Base-by-base conservation (phyloP, 2,888 invertebrate genomes). In the Melinaea marsaeus region DNA sequence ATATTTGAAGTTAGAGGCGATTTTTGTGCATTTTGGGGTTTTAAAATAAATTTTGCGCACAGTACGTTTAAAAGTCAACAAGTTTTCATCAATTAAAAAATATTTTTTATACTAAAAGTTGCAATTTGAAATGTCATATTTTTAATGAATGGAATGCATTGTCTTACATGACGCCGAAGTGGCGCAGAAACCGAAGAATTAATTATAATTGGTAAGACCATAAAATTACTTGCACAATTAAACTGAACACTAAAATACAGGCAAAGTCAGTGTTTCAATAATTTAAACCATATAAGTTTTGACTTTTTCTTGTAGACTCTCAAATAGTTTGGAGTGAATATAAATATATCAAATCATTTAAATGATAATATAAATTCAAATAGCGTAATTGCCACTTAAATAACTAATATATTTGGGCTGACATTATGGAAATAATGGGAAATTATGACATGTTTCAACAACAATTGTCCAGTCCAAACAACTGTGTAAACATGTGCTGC, bases 401-500 rank as follows among this genome's bases (percentile, higher is more conserved):
- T 58, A 56, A 54, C 55, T 54, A 63, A 61, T 51, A 57, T 32
- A 34, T 57, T 66, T 47, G 62, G 32, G 13, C 65, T 67, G 67
- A 80, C 81, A 72, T 83, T 84, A 82, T 83, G 83, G 78, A 77
- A 74, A 83, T 82, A 71, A 75, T 69, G 75, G 74, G 74, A 80
- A 84, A 85, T 80, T 73, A 81, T 85, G 86, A 83, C 85, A 80
- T 74, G 79, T 80, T 77, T 77, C 79, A 74, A 75, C 71, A 74
- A 78, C 82, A 81, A 80, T 81, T 80, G 81, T 77, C 77, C 73
- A 73, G 80, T 67, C 51, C 59, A 69, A 71, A 71, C 86, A 87
- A 79, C 87, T 88, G 86, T 67, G 75, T 79, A 86, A 88, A 88
- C 77, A 80, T 64, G 67, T 72, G 73, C 73, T 77, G 74, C 84